phyloP scores from a whole-genome alignment of 2,797 vertebrate genomes.

The Sorex maritimensis region DNA sequence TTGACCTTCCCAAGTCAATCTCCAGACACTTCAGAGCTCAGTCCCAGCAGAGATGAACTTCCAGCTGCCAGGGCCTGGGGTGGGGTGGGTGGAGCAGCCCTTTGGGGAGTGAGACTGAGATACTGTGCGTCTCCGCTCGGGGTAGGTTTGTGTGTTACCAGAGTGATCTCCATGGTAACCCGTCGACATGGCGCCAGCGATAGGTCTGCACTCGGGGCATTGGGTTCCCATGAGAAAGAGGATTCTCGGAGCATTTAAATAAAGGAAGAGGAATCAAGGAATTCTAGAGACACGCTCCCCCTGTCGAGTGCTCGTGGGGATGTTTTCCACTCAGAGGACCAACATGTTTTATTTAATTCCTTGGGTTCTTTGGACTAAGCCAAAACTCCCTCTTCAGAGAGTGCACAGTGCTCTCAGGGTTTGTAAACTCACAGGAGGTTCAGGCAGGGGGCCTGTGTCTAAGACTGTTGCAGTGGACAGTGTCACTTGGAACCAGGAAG shows the following conservation, averaged over 20 bases:
- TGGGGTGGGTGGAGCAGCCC: constrained; percentile 47
- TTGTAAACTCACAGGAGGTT: background rate
- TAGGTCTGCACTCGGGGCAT: constrained; percentile 64
- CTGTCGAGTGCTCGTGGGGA: constrained; percentile 46
- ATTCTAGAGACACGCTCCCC: constrained; percentile 23
- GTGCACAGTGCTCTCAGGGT: background rate
- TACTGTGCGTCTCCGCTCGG: constrained; percentile 49
- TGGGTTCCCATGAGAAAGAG: constrained; percentile 88
- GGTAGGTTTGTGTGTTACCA: constrained; percentile 81
- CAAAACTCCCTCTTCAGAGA: constrained; percentile 48
- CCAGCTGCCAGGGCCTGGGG: constrained; percentile 34
- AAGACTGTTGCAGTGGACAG: background rate
- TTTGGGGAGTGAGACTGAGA: constrained; percentile 66
- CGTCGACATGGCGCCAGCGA: constrained; percentile 82
- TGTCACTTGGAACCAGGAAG: background rate
- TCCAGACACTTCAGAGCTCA: constrained; percentile 73
- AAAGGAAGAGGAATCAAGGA: constrained; percentile 82
- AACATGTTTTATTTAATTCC: background rate
- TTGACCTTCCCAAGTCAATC: constrained; percentile 79
- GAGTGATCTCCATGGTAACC: constrained; percentile 82
- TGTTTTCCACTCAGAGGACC: constrained; percentile 1
- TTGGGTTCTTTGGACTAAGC: background rate
- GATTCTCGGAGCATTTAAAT: constrained; percentile 73
- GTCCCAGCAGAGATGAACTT: constrained; percentile 68
- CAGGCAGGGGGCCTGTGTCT: background rate